These are phyloP conservation scores for Amphilophus citrinellus DNA, from an alignment of 2,113 vertebrate species.

Conservation along the genomic window DNA sequence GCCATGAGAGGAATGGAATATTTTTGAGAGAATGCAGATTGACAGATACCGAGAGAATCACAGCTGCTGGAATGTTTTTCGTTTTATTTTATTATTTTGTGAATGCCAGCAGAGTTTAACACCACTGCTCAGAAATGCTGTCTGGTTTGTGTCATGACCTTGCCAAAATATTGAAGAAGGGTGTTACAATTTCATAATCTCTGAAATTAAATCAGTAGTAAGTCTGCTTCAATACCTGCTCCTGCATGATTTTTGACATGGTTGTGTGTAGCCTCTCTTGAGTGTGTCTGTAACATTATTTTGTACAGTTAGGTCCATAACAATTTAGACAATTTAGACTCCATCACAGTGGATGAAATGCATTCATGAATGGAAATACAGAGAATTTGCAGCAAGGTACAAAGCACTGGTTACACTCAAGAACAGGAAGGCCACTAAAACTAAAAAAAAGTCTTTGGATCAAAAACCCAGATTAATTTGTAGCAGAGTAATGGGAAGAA, in stretches of 20 bases:
- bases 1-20: slow-evolving; percentile 36
- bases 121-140: not conserved
- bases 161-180: not conserved
- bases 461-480: not conserved
- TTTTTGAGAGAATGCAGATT: slow-evolving; percentile 55
- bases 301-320: not conserved
- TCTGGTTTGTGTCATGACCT: slow-evolving; percentile 7
- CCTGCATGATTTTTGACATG: no score
- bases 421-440: no score
- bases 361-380: not conserved
- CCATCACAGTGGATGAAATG: not conserved
- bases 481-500: not conserved
- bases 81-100: slow-evolving; percentile 28
- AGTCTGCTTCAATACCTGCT: not conserved
- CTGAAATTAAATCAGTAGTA: not conserved
- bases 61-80: slow-evolving; percentile 58
- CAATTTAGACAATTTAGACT: not conserved
- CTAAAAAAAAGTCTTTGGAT: not conserved
- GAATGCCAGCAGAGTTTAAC: slow-evolving; percentile 31
- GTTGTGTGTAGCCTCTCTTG: not conserved
- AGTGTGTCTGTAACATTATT: not conserved
- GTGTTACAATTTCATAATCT: not conserved
- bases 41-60: slow-evolving; percentile 57
- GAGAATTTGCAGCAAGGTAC: not conserved
- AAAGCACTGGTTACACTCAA: not conserved